These are phyloP conservation scores for Dreissena rostriformis DNA, from an alignment of 1,140 invertebrate genomes.

Conservation along the genomic window DNA sequence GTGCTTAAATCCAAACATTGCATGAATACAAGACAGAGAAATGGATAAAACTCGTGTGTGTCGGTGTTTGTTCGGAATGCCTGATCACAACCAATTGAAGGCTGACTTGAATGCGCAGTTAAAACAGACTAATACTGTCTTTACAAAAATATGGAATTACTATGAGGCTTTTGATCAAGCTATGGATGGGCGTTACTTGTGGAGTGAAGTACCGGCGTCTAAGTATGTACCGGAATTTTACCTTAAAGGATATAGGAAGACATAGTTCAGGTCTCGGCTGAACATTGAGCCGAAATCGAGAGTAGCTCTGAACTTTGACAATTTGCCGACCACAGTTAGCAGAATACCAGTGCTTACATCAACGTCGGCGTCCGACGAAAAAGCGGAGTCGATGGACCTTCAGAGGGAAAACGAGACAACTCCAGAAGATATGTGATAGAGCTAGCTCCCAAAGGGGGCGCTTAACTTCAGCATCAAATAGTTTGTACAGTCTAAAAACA, in stretches of 20 bases:
- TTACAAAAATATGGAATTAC: constrained; percentile 46
- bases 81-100: constrained; percentile 26
- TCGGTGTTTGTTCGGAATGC: constrained; percentile 39
- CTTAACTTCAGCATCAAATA: too few relatives aligned
- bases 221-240: constrained; percentile 44
- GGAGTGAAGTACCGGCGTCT: constrained; percentile 7
- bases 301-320: background rate
- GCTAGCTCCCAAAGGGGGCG: too few relatives aligned
- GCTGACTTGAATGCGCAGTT: constrained; percentile 25
- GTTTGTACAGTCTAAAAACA: too few relatives aligned
- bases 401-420: too few relatives aligned
- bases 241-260: constrained; percentile 10
- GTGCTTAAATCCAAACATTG: too few relatives aligned
- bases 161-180: constrained; percentile 25
- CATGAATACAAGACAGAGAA: too few relatives aligned
- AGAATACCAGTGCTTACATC: background rate
- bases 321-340: background rate
- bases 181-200: constrained; percentile 25
- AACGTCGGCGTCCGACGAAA: too few relatives aligned
- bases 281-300: constrained; percentile 11
- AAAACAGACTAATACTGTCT: background rate
- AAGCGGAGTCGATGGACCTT: too few relatives aligned
- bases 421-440: too few relatives aligned
- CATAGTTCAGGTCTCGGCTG: constrained; percentile 16
- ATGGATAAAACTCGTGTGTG: background rate